phyloP scores from a whole-genome alignment of 1,140 invertebrate genomes.

The Patella vulgata region DNA sequence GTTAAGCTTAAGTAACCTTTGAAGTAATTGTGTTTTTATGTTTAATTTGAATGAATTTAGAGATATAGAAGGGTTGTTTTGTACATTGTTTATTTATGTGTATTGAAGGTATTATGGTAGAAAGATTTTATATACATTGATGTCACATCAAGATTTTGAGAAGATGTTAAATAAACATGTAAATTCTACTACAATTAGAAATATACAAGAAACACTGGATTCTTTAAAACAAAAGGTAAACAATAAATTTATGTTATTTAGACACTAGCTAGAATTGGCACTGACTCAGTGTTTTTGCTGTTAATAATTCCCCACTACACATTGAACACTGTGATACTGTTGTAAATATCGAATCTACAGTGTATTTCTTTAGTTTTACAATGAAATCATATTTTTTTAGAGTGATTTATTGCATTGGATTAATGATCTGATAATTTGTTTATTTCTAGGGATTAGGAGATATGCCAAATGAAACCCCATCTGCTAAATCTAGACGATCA shows the following conservation, averaged over 20 bases:
- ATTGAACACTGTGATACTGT: no score
- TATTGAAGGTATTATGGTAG: conserved; percentile 79
- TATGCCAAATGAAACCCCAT: conserved; percentile 58
- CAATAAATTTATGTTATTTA: conserved; percentile 1
- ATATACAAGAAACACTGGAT: conserved; percentile 76
- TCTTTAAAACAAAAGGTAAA: conserved; percentile 68
- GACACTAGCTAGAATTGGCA: no score
- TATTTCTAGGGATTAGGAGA: conserved; percentile 60
- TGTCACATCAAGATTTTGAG: conserved; percentile 74
- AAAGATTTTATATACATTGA: conserved; percentile 73
- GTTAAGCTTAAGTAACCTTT: no score
- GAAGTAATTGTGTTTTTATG: no score
- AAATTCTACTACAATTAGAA: conserved; percentile 73
- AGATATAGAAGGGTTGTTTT: no score
- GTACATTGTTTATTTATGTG: no score
- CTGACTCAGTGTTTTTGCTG: no score
- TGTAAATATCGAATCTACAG: no score
- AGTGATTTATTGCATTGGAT: background rate
- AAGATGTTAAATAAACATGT: conserved; percentile 74
- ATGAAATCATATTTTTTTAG: no score
- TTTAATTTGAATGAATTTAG: no score
- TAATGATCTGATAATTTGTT: conserved; percentile 6
- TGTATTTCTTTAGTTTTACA: no score
- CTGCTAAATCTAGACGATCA: conserved; percentile 54
- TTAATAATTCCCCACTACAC: no score